phyloP scores from a whole-genome alignment of 2,797 vertebrate genomes.

The Chromobotia macracanthus region DNA sequence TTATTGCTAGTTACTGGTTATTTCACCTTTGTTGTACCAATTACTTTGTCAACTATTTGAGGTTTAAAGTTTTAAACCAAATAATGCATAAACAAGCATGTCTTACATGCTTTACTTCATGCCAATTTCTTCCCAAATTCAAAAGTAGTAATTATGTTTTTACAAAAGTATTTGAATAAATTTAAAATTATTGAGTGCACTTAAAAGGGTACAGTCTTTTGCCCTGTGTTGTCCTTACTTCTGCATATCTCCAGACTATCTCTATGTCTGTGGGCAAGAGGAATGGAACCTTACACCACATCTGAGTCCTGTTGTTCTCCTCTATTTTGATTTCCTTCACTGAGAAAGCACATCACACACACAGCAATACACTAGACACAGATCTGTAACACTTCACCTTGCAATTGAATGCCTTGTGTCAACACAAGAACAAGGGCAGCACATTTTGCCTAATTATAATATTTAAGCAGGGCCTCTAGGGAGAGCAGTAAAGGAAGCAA shows the following conservation, averaged over 20 bases:
- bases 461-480: conserved; percentile 72
- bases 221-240: conserved; percentile 4
- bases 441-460: conserved; percentile 74
- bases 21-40: neutral
- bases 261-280: conserved; percentile 68
- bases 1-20: neutral
- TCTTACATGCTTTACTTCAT: neutral
- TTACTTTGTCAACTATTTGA: neutral
- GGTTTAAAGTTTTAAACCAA: neutral
- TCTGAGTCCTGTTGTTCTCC: conserved; percentile 74
- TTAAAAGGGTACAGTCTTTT: neutral
- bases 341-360: conserved; percentile 62
- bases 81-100: neutral
- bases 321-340: conserved; percentile 73
- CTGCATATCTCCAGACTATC: conserved; percentile 79
- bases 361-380: conserved; percentile 41
- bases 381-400: conserved; percentile 49
- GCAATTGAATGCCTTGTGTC: conserved; percentile 46
- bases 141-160: neutral
- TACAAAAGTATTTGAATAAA: no score
- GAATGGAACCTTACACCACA: conserved; percentile 78
- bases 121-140: neutral
- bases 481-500: conserved; percentile 72
- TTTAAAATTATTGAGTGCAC: neutral
- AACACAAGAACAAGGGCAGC: conserved; percentile 57